Evolutionary conservation across 2,113 vertebrate species (phyloP), one percentile per base, ranked within the genome.

Genomic region (Camelus bactrianus): DNA sequence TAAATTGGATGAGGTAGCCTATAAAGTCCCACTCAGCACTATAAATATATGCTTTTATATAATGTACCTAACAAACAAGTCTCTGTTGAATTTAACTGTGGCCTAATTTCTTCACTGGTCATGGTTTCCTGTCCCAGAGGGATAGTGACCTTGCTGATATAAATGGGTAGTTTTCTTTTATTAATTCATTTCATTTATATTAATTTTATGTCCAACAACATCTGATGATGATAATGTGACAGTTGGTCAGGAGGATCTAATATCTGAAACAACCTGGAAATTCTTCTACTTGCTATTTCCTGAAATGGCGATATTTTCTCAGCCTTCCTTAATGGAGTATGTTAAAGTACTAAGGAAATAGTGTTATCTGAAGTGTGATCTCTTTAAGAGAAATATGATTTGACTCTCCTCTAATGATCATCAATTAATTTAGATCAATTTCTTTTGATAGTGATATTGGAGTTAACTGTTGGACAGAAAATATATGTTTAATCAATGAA

Each of bases 351-450:
- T 91, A 97, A 94, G 73, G 94, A 96, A 92, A 95, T 88, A 70
- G 64, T 42, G 16, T 89, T 80, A 94, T 82, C 73, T 94, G 26
- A 92, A 94, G 86, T 96, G 48, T 60, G 69, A 50, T 76, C 52
- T 48, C 91, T 81, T 93, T 79, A 94, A 86, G 9, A 96, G 56
- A 96, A 95, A 86, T 93, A 94, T 50, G 62, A 72, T 85, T 89
- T 95, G 64, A 38, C 50, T 83, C 8, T 84, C 50, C 46, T n/a
- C n/a, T 76, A 91, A 96, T 93, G 73, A 89, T 93, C 90, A 94
- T 95, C 95, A 86, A 79, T 96, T 93, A 95, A 94, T 91, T 95
- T 93, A 73, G 19, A 91, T 86, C 35, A 52, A 91, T 95, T 91
- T 84, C 16, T 89, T 94, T 69, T 93, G 79, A 82, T 94, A 94